phyloP scores from a whole-genome alignment of 1,140 invertebrate species.

The Bathynomus jamesi region DNA sequence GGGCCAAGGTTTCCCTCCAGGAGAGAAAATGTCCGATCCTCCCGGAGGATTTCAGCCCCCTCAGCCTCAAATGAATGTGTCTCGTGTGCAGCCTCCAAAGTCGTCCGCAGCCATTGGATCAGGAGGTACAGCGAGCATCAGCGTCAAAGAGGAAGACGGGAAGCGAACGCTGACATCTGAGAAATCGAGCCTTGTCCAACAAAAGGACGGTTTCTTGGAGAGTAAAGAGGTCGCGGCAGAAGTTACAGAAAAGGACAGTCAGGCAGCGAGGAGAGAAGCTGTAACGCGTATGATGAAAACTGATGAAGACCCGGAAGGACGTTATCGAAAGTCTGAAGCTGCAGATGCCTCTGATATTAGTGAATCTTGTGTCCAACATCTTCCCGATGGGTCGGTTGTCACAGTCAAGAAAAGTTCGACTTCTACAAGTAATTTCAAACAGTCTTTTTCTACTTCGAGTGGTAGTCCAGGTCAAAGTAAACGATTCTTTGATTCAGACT shows the following conservation, averaged over 20 bases:
- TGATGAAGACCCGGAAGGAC: constrained; percentile 33
- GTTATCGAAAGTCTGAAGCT: constrained; percentile 27
- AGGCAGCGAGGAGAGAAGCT: constrained; percentile 29
- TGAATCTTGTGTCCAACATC: constrained; percentile 28
- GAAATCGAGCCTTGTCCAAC: constrained; percentile 29
- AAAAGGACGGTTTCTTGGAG: constrained; percentile 30
- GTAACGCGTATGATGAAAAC: constrained; percentile 17
- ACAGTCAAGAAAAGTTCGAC: constrained; percentile 33
- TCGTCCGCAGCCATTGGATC: constrained; percentile 15
- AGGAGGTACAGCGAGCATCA: constrained; percentile 24
- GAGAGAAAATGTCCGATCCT: neutral
- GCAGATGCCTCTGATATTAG: constrained; percentile 34
- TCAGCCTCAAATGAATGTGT: neutral
- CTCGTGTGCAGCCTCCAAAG: neutral
- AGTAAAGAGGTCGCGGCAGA: constrained; percentile 26
- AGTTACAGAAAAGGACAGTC: constrained; percentile 29
- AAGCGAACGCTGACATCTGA: constrained; percentile 27
- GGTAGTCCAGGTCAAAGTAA: constrained; percentile 5
- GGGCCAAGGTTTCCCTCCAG: neutral
- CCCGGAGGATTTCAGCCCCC: neutral
- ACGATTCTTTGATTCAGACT: constrained; percentile 17
- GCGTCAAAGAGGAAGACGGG: constrained; percentile 29
- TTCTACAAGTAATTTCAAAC: constrained; percentile 22
- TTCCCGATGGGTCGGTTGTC: constrained; percentile 31
- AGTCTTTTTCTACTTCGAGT: constrained; percentile 13